Evolutionary conservation across 2,797 vertebrate genomes (phyloP).

Genomic region (Rhincodon typus): DNA sequence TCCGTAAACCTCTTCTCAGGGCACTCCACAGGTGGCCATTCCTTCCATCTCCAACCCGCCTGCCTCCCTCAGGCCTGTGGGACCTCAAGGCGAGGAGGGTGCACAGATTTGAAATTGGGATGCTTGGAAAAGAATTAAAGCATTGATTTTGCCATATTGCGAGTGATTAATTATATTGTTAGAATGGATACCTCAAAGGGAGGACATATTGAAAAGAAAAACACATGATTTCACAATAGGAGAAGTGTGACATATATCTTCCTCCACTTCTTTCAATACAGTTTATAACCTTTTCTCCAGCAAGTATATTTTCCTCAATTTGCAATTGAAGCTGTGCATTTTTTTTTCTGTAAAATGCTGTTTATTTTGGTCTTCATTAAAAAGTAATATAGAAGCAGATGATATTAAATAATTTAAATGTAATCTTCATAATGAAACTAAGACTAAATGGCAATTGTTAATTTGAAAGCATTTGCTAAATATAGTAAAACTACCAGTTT

Average conservation of each 20-base stretch:
- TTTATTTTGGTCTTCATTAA: slow-evolving; percentile 10
- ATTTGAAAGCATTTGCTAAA: background rate
- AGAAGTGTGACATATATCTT: background rate
- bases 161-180: background rate
- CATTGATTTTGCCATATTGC: background rate
- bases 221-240: background rate
- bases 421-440: background rate
- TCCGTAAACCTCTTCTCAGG: too few species aligned
- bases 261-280: background rate
- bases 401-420: background rate
- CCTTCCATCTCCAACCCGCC: too few species aligned
- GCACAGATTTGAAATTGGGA: background rate
- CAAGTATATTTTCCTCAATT: background rate
- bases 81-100: background rate
- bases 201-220: background rate
- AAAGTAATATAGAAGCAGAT: background rate
- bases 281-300: background rate
- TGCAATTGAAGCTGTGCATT: background rate
- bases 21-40: too few species aligned
- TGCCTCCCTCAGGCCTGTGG: too few species aligned
- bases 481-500: background rate
- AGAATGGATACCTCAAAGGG: background rate
- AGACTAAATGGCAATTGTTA: background rate
- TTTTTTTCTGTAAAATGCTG: background rate
- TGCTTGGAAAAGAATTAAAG: background rate